Evolutionary conservation across 2,113 vertebrate genomes (phyloP), one percentile per base, ranked within the genome.

Genomic region (Campylomormyrus numenius): DNA sequence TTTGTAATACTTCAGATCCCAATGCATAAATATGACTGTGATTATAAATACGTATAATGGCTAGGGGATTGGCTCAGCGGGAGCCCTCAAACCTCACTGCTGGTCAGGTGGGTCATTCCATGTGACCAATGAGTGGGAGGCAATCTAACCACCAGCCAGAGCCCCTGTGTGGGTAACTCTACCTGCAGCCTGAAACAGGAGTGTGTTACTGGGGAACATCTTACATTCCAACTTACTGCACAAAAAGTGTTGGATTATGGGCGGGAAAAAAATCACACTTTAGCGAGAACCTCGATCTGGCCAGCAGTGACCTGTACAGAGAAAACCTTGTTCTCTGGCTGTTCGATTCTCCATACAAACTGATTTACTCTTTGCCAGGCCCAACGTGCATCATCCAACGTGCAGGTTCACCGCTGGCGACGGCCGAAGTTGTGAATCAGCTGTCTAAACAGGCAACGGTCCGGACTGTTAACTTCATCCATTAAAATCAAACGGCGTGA

Each of bases 1-100:
- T 91, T 92, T 90, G 87, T 92, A 92, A 91, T 91, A n/a, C 70
- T 85, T 49, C 89, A 52, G 85, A 87, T 19, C 50, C 50, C 7
- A 10, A 9, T 53, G 48, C 85, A 52, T 35, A 56, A 88, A 88
- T 46, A 85, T 50, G 31, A 88, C 62, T 21, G 49, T 42, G 70
- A 53, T 56, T 87, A 27, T 27, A 87, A 70, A 70, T 31, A 31
- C 3, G 1, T 50, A 35, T 53, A 56, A 9, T 15, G 31, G 49
- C 10, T 56, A 6, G n/a, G 50, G 27, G 48, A 4, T 3, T 10
- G 66, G 19, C 0, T 7, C 8, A 50, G 46, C 2, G 17, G 3
- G 24, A 31, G 15, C n/a, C 8, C 83, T 19, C 15, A 42, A 85
- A 48, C 42, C 45, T n/a, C 45, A 85, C 45, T 21, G 21, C 45